These are phyloP conservation scores for Augochlora pura DNA, from an alignment of 1,140 invertebrate genomes.

Conservation along the genomic window DNA sequence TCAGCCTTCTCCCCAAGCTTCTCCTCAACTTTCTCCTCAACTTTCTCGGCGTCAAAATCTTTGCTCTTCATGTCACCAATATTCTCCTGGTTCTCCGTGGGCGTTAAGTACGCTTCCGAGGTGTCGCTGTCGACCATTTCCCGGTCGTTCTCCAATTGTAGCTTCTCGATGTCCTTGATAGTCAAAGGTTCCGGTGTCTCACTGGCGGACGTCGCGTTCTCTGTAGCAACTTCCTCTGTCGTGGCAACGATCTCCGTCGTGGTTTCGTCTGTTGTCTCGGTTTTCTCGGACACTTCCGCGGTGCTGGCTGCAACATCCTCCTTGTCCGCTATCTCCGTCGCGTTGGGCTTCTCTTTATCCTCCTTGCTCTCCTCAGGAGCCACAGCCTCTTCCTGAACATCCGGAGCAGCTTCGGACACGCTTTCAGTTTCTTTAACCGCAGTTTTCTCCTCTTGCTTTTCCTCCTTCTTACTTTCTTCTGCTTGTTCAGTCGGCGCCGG, in stretches of 20 bases:
- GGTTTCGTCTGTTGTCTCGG: constrained; percentile 45
- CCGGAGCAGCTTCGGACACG: not conserved
- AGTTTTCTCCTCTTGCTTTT: constrained; percentile 17
- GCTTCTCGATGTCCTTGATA: constrained; percentile 60
- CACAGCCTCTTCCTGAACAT: constrained; percentile 12
- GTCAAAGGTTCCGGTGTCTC: constrained; percentile 47
- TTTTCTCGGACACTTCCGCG: constrained; percentile 25
- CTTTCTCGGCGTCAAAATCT: constrained; percentile 26
- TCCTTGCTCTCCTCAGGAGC: constrained; percentile 61
- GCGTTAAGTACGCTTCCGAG: constrained; percentile 83
- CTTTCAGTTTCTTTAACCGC: constrained; percentile 58
- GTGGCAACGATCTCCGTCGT: constrained; percentile 4
- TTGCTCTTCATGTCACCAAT: constrained; percentile 60
- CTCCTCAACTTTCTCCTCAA: not conserved
- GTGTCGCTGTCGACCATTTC: constrained; percentile 80
- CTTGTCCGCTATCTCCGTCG: constrained; percentile 29
- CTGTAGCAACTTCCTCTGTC: constrained; percentile 23
- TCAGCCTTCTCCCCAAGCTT: constrained; percentile 30
- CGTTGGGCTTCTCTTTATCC: constrained; percentile 42
- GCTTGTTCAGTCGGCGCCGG: constrained; percentile 7
- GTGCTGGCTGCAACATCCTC: constrained; percentile 60
- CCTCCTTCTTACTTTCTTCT: constrained; percentile 35
- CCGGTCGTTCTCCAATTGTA: constrained; percentile 66
- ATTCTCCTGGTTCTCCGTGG: constrained; percentile 80
- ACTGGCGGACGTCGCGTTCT: constrained; percentile 20